Evolutionary conservation across 2,888 invertebrate species (phyloP), one percentile per base, ranked within the genome.

Genomic region (Halictus ligatus): DNA sequence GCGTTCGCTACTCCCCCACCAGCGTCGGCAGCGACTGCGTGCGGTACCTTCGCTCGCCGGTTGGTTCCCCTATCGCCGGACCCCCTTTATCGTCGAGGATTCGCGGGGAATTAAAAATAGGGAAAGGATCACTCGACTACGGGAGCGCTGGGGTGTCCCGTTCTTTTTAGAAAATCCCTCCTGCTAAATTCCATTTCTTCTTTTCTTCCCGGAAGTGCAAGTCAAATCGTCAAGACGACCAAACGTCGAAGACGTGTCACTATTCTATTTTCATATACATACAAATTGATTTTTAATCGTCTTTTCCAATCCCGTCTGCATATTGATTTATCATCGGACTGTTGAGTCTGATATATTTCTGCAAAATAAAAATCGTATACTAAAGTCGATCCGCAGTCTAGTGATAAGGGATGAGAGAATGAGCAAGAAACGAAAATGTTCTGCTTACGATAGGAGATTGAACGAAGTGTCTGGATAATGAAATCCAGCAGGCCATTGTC

Each of bases 1-100:
- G 95, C 95, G 94, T 94, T 94, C 93, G 93, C 93, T 54, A 43
- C 78, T 91, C 93, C 84, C 92, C 88, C 89, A 21, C 29, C 29
- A 84, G 87, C 90, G 21, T 88, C 88, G 80, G 83, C 88, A 84
- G 87, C 88, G 71, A 69, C 67, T 67, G 50, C 54, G 85, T 89
- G 88, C 91, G 90, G 90, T 91, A 90, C 92, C 67, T 91, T 90
- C 90, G 84, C 87, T 85, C 76, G 81, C 78, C 84, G 87, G 75
- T 82, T 58, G 78, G 69, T 81, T 81, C 81, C 85, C 89, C 84
- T 80, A 78, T 67, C 71, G 60, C 71, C 64, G n/a, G 80, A 69
- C 12, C 71, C 73, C 78, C 76, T 54, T 69, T 81, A 77, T 85
- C 81, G 77, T 50, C 48, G 48, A 81, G 89, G 81, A 80, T 90